Percentiles rank a stretch among this genome's conserved stretches.
These are phyloP conservation scores for Rafetus swinhoei DNA, from an alignment of 2,113 vertebrate species.

Conservation along the genomic window DNA sequence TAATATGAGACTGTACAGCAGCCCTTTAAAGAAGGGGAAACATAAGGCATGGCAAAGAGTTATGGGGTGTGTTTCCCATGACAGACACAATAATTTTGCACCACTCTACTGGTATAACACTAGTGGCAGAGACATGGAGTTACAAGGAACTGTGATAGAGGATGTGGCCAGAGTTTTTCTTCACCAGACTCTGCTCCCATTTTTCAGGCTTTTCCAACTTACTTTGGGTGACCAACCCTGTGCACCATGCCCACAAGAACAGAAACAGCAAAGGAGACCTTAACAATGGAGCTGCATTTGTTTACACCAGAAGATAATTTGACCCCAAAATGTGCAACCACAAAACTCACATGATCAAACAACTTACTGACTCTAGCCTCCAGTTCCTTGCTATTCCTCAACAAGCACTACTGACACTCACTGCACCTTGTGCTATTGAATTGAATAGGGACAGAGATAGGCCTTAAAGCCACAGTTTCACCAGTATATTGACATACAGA, in stretches of 20 bases:
- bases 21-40: not conserved
- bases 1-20: not conserved
- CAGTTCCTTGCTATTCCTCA: not conserved
- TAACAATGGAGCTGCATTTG: not conserved
- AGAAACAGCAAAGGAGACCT: not conserved
- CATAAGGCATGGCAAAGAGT: not conserved
- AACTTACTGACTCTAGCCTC: not conserved
- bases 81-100: not conserved
- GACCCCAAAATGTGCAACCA: not conserved
- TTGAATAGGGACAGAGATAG: not conserved
- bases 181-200: not conserved
- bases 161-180: not conserved
- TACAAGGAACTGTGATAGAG: not conserved
- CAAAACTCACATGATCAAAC: not conserved
- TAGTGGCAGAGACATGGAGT: not conserved
- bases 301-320: not conserved
- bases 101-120: not conserved
- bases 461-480: not conserved
- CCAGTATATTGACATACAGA: not conserved
- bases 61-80: not conserved
- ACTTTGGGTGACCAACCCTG: fast-evolving
- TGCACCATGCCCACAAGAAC: not conserved
- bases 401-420: not conserved
- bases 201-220: not conserved
- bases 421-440: not conserved